Evolutionary conservation across 1,140 invertebrate genomes (phyloP).

Genomic region (Agrilus planipennis): DNA sequence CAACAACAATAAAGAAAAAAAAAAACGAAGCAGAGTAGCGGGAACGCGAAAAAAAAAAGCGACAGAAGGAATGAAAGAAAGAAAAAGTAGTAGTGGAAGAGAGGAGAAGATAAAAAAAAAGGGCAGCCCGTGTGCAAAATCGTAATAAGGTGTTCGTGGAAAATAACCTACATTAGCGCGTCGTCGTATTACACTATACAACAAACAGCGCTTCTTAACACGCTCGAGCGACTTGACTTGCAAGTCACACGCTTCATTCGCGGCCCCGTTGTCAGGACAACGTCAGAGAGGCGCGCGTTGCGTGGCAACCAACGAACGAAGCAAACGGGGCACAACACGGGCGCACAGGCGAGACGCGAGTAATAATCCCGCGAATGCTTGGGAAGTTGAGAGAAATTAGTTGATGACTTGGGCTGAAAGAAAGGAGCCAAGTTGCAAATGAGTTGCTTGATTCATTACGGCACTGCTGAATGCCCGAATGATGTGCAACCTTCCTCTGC

Average conservation of each 20-base stretch:
- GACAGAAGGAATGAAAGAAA: too few relatives aligned
- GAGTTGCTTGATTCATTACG: slow-evolving; percentile 30
- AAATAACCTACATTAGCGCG: slow-evolving; percentile 19
- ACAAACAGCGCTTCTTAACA: slow-evolving; percentile 15
- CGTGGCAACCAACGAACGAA: slow-evolving; percentile 22
- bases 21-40: too few relatives aligned
- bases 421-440: slow-evolving; percentile 29
- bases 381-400: slow-evolving; percentile 26
- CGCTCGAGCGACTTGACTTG: slow-evolving; percentile 18
- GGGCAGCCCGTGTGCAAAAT: slow-evolving; percentile 9
- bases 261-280: slow-evolving; percentile 19
- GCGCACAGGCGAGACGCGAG: slow-evolving; percentile 19
- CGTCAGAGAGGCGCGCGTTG: slow-evolving; percentile 24
- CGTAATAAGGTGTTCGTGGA: slow-evolving; percentile 11
- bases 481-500: slow-evolving; percentile 14
- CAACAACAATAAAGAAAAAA: too few relatives aligned
- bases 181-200: slow-evolving; percentile 12
- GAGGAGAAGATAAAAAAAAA: too few relatives aligned
- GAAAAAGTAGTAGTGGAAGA: too few relatives aligned
- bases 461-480: slow-evolving; percentile 15
- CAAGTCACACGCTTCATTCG: slow-evolving; percentile 19
- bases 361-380: slow-evolving; percentile 26
- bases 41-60: too few relatives aligned
- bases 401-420: slow-evolving; percentile 29
- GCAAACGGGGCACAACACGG: too few relatives aligned